These are phyloP conservation scores for Zaprionus lineosus DNA, from an alignment of 2,888 invertebrate species.

Conservation along the genomic window DNA sequence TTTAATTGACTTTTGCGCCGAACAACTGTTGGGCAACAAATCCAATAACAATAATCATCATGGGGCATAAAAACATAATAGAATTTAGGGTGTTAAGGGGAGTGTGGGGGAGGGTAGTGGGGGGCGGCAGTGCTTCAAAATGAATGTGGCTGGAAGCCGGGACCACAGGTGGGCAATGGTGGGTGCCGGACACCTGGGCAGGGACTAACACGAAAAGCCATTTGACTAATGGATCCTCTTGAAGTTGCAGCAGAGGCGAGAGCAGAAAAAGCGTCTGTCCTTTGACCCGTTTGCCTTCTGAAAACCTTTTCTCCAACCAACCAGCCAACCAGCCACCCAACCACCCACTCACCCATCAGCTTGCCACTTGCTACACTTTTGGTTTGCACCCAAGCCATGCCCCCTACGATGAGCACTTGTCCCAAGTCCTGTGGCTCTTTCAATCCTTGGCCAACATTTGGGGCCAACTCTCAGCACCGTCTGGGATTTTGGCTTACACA, in stretches of 20 bases:
- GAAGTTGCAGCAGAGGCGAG: constrained; percentile 15
- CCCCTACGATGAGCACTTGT: not conserved
- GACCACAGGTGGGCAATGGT: constrained; percentile 22
- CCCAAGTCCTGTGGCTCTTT: constrained; percentile 15
- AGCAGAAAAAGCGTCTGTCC: constrained; percentile 21
- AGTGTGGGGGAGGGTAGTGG: constrained; percentile 7
- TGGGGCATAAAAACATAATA: constrained; percentile 59
- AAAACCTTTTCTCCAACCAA: no score
- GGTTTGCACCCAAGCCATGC: no score
- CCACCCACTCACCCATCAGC: no score
- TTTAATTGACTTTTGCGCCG: constrained; percentile 69
- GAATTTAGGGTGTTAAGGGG: no score
- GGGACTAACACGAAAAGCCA: constrained; percentile 53
- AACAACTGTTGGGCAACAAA: constrained; percentile 37
- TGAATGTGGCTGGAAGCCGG: no score
- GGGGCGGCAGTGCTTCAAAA: no score
- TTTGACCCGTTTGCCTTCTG: no score
- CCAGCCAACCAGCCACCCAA: no score
- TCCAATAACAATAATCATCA: constrained; percentile 70
- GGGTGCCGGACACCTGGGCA: constrained; percentile 37
- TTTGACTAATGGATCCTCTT: constrained; percentile 70
- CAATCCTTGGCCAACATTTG: constrained; percentile 55
- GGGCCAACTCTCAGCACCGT: constrained; percentile 57
- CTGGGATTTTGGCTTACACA: constrained; percentile 51
- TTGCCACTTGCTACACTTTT: no score